Conservation (phyloP, 2,888 invertebrate species). For the Panopea generosa region DNA sequence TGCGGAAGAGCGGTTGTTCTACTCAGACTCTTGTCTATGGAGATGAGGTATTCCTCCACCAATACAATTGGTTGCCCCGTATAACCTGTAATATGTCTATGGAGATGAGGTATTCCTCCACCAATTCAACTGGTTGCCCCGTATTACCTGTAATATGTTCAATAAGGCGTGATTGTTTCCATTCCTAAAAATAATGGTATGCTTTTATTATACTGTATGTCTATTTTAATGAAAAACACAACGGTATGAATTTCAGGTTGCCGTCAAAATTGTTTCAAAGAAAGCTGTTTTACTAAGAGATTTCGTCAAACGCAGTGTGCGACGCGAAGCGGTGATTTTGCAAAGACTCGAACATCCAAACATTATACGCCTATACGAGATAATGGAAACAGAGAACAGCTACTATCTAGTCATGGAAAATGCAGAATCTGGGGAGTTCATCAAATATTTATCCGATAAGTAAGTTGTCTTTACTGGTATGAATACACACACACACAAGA, state of each 20-base stretch:
- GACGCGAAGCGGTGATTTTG: constrained; percentile 79
- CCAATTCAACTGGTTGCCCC: too few species aligned
- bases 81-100: too few species aligned
- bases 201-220: too few species aligned
- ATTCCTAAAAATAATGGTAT: too few species aligned
- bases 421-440: constrained; percentile 77
- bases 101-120: too few species aligned
- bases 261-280: constrained; percentile 82
- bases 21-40: too few species aligned
- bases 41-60: too few species aligned
- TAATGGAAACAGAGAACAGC: constrained; percentile 82
- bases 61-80: too few species aligned
- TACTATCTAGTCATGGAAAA: constrained; percentile 82
- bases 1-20: too few species aligned
- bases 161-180: too few species aligned
- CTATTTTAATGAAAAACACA: too few species aligned
- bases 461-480: constrained; percentile 36
- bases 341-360: constrained; percentile 80
- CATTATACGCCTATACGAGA: constrained; percentile 79
- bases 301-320: constrained; percentile 75
- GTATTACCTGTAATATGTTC: too few species aligned
- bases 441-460: constrained; percentile 75
- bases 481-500: background rate
- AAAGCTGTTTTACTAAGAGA: constrained; percentile 74
- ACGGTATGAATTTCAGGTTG: constrained; percentile 80